Base-by-base conservation (phyloP, 2,888 invertebrate species). In the Halictus quadricinctus region DNA sequence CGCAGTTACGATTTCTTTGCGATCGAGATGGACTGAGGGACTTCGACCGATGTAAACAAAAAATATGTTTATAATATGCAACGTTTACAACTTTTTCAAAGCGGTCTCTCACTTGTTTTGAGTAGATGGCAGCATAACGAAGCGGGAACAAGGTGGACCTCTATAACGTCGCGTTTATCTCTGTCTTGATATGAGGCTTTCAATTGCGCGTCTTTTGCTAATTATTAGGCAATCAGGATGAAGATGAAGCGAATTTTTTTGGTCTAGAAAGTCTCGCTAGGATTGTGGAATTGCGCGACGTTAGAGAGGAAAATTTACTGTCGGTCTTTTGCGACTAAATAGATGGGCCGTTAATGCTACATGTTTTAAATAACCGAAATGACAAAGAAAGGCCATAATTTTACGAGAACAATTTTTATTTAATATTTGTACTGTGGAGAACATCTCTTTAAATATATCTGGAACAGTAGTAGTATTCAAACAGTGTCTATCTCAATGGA, bases 351-450 rank as follows among this genome's bases (percentile, higher is more conserved):
- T 29, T 29, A 29, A 29, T 29, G 29, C 29, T 46, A 12, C 7
- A 1, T 8, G 12, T 46, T 46, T 46, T 46, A 10, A 46, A 10
- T 8, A 46, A 46, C 46, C 10, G 46, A 50, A 50, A 50, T 50
- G 18, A 6, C 8, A 50, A 18, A 4, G 10, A 12, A 73, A 5
- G 1, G 5, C 15, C 18, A 60, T 60, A 21, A 60, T 75, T 43
- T 43, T 58, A 46, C 5, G 8, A 64, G 25, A 79, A 79, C 36
- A n/a, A 75, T 48, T 64, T 50, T 48, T 69, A 76, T 21, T 70
- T 10, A 12, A 58, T 50, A 70, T 46, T 69, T 58, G 7, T 46
- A 46, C 18, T 60, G 25, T 69, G 18, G 73, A 58, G 46, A 41
- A 70, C 25, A 60, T 69, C 50, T 41, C 1, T 43, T 36, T 69